These are phyloP conservation scores for Cichladusa arquata DNA, from an alignment of 2,113 vertebrate genomes.

Conservation along the genomic window DNA sequence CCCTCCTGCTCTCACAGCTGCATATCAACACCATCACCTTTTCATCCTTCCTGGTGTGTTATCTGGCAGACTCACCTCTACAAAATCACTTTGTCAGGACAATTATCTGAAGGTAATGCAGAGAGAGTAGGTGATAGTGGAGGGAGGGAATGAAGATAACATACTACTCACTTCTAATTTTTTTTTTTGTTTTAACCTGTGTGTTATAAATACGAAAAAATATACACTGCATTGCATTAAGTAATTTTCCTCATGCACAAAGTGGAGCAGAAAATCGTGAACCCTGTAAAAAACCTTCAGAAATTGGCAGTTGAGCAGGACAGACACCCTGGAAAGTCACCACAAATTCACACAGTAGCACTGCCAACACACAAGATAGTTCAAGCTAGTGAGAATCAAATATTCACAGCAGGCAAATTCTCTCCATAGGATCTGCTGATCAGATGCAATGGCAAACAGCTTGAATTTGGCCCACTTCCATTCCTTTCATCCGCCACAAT, in stretches of 20 bases:
- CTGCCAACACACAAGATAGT: conserved; percentile 1
- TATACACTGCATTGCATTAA: background rate
- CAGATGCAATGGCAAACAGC: conserved; percentile 48
- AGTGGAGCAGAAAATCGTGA: background rate
- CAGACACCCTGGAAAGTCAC: conserved; percentile 52
- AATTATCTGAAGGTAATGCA: background rate
- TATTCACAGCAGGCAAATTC: conserved; percentile 67
- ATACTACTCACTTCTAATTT: accelerated
- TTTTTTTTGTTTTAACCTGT: background rate
- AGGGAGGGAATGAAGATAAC: background rate
- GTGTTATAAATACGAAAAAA: background rate
- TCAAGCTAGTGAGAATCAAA: conserved; percentile 25
- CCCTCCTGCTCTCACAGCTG: background rate
- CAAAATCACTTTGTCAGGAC: background rate
- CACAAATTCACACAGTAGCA: background rate
- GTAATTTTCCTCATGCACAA: background rate
- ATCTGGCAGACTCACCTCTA: background rate
- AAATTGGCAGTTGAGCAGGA: background rate
- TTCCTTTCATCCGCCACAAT: conserved; percentile 11
- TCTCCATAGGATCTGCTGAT: conserved; percentile 67
- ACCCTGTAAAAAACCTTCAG: background rate
- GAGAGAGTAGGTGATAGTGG: background rate
- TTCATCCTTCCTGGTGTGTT: background rate
- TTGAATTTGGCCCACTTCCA: conserved; percentile 38
- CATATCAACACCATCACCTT: background rate